phyloP scores from a whole-genome alignment of 2,888 invertebrate species.

The Mechanitis messenoides region DNA sequence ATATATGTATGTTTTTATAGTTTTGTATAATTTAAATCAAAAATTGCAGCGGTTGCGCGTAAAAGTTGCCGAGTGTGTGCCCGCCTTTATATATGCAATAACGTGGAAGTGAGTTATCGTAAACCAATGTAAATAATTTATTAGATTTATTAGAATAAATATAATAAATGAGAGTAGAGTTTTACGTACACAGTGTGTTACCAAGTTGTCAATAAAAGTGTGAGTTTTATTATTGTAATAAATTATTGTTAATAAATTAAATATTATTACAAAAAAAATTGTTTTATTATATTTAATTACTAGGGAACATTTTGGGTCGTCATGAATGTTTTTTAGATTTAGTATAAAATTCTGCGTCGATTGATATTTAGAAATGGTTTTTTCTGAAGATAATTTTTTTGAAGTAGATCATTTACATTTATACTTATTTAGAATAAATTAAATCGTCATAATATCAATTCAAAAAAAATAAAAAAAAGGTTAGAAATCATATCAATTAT shows the following conservation, averaged over 20 bases:
- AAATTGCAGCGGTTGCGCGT: background rate
- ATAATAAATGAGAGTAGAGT: conserved; percentile 43
- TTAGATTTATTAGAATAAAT: conserved; percentile 47
- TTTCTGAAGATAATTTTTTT: too few species aligned
- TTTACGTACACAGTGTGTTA: conserved; percentile 54
- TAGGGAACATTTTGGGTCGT: too few species aligned
- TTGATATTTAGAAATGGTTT: too few species aligned
- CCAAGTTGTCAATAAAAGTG: conserved; percentile 53
- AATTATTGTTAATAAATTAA: conserved; percentile 75
- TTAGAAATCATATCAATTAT: too few species aligned
- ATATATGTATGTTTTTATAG: background rate
- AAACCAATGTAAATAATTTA: conserved; percentile 63
- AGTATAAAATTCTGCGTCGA: too few species aligned
- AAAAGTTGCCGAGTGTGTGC: conserved; percentile 6
- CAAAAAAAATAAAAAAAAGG: too few species aligned
- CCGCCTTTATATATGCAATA: conserved; percentile 33
- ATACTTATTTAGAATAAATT: too few species aligned
- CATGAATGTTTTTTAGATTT: too few species aligned
- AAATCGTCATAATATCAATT: too few species aligned
- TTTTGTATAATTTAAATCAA: background rate
- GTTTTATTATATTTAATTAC: conserved; percentile 38
- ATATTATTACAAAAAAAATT: conserved; percentile 52
- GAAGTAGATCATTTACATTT: too few species aligned
- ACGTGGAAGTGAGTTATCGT: conserved; percentile 20
- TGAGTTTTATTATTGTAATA: conserved; percentile 69